A percentile compares a stretch with the other conserved stretches of the same genome.
phyloP scores from a whole-genome alignment of 1,140 invertebrate genomes.

The Mizuhopecten yessoensis region DNA sequence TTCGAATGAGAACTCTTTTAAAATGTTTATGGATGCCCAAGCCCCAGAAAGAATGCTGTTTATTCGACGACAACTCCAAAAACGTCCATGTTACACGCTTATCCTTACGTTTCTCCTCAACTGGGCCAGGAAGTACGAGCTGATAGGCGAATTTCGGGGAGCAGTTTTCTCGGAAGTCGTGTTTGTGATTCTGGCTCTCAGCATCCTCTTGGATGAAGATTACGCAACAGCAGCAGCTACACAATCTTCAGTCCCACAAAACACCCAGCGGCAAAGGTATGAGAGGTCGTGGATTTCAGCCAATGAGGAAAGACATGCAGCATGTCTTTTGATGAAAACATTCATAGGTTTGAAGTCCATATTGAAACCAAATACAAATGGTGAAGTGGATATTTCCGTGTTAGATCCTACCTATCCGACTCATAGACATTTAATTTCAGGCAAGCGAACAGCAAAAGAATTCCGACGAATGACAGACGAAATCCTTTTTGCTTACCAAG shows the following conservation, averaged over 20 bases:
- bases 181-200: background rate
- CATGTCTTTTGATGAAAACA: too few relatives aligned
- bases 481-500: constrained; percentile 46
- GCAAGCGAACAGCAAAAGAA: too few relatives aligned
- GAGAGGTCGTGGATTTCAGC: too few relatives aligned
- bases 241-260: too few relatives aligned
- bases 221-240: background rate
- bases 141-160: background rate
- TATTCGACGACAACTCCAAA: background rate
- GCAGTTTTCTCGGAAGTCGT: background rate
- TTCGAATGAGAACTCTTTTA: too few relatives aligned
- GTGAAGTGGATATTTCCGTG: background rate
- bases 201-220: background rate
- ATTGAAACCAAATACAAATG: too few relatives aligned
- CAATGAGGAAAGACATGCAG: background rate
- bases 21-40: too few relatives aligned
- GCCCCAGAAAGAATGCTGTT: background rate
- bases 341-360: too few relatives aligned
- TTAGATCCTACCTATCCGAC: background rate
- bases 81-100: background rate
- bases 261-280: too few relatives aligned
- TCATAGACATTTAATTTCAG: too few relatives aligned
- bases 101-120: background rate
- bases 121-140: background rate
- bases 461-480: background rate